Percentiles rank a stretch among this genome's conserved stretches.
Evolutionary conservation across 2,797 vertebrate species (phyloP).

Genomic region (Podarcis lilfordi): DNA sequence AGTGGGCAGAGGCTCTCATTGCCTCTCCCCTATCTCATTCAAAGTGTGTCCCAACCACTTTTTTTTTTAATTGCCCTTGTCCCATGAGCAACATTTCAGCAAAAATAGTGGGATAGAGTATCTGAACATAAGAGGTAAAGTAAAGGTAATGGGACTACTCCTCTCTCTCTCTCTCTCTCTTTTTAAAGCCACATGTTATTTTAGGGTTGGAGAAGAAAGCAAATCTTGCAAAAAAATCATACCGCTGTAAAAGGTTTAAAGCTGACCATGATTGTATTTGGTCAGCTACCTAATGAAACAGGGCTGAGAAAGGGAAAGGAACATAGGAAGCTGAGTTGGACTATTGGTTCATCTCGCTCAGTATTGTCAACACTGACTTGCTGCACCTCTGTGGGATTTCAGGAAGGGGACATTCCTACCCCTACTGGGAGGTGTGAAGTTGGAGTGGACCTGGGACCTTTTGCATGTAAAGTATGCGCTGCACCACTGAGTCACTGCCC

Average conservation of each 20-base stretch:
- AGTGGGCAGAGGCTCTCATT: slow-evolving; percentile 4
- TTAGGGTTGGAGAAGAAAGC: background rate
- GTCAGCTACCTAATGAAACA: background rate
- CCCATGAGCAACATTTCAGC: background rate
- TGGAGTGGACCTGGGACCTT: too few relatives aligned
- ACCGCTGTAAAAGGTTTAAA: background rate
- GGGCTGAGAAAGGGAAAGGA: background rate
- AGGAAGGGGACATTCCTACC: too few relatives aligned
- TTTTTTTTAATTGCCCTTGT: too few relatives aligned
- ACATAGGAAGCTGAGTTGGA: too few relatives aligned
- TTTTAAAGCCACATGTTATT: background rate
- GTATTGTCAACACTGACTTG: too few relatives aligned
- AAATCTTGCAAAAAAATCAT: background rate
- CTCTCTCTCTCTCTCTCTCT: too few relatives aligned
- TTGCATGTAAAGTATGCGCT: too few relatives aligned
- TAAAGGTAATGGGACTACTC: background rate
- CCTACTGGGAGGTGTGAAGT: too few relatives aligned
- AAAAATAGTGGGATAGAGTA: background rate
- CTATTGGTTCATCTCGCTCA: too few relatives aligned
- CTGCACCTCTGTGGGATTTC: too few relatives aligned
- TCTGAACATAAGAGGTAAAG: background rate
- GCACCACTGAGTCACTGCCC: too few relatives aligned
- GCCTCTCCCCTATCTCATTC: background rate
- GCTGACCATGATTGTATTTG: background rate
- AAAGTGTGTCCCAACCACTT: background rate